Percentiles rank a stretch among this genome's conserved stretches.
Conservation (phyloP, 2,113 vertebrate genomes). For the Vulpes lagopus region DNA sequence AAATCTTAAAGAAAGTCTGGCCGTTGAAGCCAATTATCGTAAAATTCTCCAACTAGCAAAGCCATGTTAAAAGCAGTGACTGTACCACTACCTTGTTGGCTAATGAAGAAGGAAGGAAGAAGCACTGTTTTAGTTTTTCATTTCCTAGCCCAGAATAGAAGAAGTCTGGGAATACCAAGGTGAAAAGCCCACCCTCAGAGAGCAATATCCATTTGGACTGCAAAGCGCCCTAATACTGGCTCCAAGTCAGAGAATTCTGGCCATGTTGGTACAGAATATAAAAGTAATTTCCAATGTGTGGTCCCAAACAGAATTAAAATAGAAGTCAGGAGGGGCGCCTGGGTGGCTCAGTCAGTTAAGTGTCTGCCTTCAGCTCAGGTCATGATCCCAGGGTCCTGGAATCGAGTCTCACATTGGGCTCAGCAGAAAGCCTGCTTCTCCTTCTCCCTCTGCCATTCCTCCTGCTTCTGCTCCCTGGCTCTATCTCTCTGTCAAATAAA, state of each 20-base stretch:
- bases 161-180: background rate
- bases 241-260: background rate
- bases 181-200: background rate
- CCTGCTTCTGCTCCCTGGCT: too few relatives aligned
- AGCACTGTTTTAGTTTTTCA: background rate
- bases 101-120: background rate
- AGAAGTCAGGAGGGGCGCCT: background rate
- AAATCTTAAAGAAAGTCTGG: background rate
- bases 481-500: too few relatives aligned
- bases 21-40: background rate
- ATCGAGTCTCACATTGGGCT: too few relatives aligned
- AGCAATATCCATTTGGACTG: background rate
- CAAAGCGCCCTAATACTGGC: background rate
- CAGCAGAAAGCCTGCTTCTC: too few relatives aligned
- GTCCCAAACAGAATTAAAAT: background rate
- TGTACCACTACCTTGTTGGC: background rate
- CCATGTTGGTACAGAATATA: background rate
- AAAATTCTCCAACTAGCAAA: constrained; percentile 20
- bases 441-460: too few relatives aligned
- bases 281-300: background rate
- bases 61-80: background rate
- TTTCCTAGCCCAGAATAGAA: background rate
- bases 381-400: too few relatives aligned
- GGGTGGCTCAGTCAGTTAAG: too few relatives aligned
- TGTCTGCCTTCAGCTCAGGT: too few relatives aligned